Conservation (phyloP, 2,888 invertebrate genomes). For the Nomada fabriciana region DNA sequence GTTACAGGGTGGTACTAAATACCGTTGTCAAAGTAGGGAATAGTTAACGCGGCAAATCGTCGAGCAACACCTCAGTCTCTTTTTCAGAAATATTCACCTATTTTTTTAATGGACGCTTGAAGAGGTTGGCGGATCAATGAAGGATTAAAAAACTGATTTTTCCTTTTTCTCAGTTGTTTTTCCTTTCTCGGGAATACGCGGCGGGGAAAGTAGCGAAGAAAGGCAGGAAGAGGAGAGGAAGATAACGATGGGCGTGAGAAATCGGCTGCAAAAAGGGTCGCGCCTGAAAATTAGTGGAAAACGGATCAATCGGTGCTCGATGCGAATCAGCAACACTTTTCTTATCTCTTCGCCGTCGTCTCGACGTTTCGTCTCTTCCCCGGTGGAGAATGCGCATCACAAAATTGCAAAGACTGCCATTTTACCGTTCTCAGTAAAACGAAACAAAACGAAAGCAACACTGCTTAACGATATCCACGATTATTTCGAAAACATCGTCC, state of each 20-base stretch:
- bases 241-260: conserved; percentile 16
- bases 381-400: conserved; percentile 46
- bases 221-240: conserved; percentile 7
- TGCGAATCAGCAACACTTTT: conserved; percentile 29
- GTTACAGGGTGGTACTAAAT: neutral
- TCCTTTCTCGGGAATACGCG: neutral
- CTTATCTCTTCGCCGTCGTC: conserved; percentile 57
- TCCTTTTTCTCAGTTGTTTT: neutral
- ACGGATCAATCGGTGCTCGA: conserved; percentile 54
- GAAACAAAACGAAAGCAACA: conserved; percentile 31
- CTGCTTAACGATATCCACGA: conserved; percentile 43
- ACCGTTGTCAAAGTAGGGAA: conserved; percentile 13
- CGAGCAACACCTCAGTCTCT: conserved; percentile 20
- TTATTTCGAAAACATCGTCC: conserved; percentile 46
- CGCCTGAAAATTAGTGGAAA: conserved; percentile 27
- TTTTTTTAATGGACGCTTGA: conserved; percentile 6
- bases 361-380: conserved; percentile 54
- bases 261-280: neutral
- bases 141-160: neutral
- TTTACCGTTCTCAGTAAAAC: conserved; percentile 56
- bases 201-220: too few species aligned
- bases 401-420: conserved; percentile 68
- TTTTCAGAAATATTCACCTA: neutral
- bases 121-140: neutral
- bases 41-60: conserved; percentile 24